Conservation (phyloP, 1,140 invertebrate genomes). For the Drosophila pectinifera region DNA sequence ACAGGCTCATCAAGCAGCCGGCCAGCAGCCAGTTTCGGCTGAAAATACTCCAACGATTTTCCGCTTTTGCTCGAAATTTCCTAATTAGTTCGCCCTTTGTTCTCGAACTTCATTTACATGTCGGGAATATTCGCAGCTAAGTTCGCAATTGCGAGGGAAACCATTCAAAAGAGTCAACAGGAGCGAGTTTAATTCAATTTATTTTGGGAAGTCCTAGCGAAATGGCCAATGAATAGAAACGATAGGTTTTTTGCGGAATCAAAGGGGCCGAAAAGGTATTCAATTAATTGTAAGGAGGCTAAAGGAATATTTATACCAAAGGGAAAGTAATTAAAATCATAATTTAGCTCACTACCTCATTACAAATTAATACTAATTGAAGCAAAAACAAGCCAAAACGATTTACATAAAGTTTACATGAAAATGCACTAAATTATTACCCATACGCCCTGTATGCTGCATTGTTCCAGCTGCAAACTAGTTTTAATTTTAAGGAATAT, state of each 20-base stretch:
- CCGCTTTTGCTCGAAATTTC: constrained; percentile 22
- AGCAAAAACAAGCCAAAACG: background rate
- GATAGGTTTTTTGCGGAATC: background rate
- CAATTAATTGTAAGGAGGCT: background rate
- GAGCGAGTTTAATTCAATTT: constrained; percentile 25
- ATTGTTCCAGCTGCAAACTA: too few species aligned
- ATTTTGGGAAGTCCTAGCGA: constrained; percentile 9
- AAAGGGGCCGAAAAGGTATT: constrained; percentile 2
- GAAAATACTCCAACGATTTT: constrained; percentile 38
- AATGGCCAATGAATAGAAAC: constrained; percentile 10
- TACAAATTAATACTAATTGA: background rate
- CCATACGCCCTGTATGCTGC: constrained; percentile 6
- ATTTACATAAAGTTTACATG: background rate
- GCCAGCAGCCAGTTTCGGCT: constrained; percentile 31
- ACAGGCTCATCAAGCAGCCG: constrained; percentile 22
- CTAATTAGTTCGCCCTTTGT: constrained; percentile 53
- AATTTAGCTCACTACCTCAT: background rate
- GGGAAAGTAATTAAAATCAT: background rate
- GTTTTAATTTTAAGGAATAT: too few species aligned
- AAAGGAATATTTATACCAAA: background rate
- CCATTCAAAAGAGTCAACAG: constrained; percentile 8
- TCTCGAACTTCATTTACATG: constrained; percentile 49
- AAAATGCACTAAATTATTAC: background rate
- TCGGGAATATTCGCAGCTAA: constrained; percentile 22
- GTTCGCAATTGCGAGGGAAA: constrained; percentile 11